Base-by-base conservation (phyloP, 2,888 invertebrate genomes). In the Pherbina coryleti region DNA sequence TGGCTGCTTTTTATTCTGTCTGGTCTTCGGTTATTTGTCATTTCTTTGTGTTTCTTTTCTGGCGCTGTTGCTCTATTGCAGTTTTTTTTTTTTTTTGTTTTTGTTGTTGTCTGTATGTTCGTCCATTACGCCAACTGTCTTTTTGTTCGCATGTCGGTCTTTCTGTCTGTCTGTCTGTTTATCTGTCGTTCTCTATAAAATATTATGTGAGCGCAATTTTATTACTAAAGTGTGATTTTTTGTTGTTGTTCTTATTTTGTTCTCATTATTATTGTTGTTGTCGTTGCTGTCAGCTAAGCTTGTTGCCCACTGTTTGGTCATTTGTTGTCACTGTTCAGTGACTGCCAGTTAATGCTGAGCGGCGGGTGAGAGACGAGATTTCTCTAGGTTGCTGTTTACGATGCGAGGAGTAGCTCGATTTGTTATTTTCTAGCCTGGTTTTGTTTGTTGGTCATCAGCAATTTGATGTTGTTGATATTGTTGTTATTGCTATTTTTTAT, bases 121-220 rank as follows among this genome's bases (percentile, higher is more conserved):
- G 19, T n/a, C 9, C 8, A 22, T 55, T 8, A 19, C n/a, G 19
- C 5, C 19, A 8, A 55, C 8, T 55, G 55, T 37, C 19, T 34
- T 28, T 5, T 19, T 37, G 64, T 66, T n/a, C 14, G n/a, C 34
- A 19, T 34, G n/a, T 64, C 17, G n/a, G 64, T 37, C 17, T 22
- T 14, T 28, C 5, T 8, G 64, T 31, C 14, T 66, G 64, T 64
- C 28, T 64, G 64, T 66, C 64, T 8, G 31, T 31, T n/a, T n/a
- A n/a, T n/a, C 17, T 34, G 34, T 66, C 17, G 28, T 62, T 34
- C 19, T 66, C 64, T 34, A 31, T 66, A 66, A 66, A 66, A 66
- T 66, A 66, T 66, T 66, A 66, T 66, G 64, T 66, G 37, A 66
- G 34, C 37, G 64, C 64, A 66, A 66, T 66, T 66, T 66, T 66